Evolutionary conservation across 2,797 vertebrate genomes (phyloP).

Genomic region (Argya squamiceps): DNA sequence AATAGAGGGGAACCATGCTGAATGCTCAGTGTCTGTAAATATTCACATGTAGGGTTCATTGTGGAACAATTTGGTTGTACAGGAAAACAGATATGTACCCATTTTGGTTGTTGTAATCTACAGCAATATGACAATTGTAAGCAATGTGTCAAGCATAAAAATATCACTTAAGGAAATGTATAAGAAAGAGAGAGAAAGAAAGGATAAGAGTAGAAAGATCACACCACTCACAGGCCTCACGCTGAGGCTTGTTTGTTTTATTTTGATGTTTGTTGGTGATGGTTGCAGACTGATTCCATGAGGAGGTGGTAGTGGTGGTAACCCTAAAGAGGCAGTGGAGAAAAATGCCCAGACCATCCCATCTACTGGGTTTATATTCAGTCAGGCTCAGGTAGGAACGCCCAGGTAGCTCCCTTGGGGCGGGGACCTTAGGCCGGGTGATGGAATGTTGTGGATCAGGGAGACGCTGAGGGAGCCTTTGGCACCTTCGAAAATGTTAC

Average conservation of each 20-base stretch:
- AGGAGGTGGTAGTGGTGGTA: neutral
- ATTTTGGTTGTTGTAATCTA: neutral
- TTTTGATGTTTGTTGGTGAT: neutral
- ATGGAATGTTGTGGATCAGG: neutral
- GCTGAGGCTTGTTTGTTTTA: neutral
- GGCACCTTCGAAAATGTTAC: neutral
- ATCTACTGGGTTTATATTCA: neutral
- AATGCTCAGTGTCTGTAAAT: neutral
- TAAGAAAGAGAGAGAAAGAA: neutral
- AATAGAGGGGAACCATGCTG: neutral
- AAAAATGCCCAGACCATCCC: neutral
- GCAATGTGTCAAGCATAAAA: neutral
- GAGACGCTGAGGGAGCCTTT: neutral
- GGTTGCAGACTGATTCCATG: neutral
- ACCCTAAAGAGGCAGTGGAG: neutral
- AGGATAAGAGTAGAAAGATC: neutral
- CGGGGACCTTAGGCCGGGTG: fast-evolving
- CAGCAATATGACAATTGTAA: neutral
- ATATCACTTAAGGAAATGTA: neutral
- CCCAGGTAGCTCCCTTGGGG: neutral
- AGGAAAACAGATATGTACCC: neutral
- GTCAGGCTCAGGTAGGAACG: neutral
- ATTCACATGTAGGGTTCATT: neutral
- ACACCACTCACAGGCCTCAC: neutral
- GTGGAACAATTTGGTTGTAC: neutral